Conservation (phyloP, 2,888 invertebrate species). For the Hybos culiciformis region DNA sequence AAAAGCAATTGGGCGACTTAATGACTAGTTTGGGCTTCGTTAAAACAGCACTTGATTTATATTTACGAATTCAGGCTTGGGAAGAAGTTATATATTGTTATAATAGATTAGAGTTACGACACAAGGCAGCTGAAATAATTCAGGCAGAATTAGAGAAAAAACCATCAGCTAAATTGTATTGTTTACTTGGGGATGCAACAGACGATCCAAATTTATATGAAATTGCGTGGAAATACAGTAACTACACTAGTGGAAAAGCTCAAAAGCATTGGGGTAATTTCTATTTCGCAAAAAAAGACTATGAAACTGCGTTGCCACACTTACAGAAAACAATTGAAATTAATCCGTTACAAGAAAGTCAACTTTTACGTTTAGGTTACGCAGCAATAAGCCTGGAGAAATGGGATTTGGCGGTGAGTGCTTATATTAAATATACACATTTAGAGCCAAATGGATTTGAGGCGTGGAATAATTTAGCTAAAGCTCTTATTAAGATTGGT, state of each 20-base stretch:
- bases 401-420: conserved; percentile 70
- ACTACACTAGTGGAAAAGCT: conserved; percentile 64
- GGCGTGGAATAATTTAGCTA: conserved; percentile 96
- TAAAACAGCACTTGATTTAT: conserved; percentile 72
- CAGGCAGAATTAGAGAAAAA: conserved; percentile 61
- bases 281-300: conserved; percentile 60
- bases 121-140: conserved; percentile 86
- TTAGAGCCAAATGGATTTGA: conserved; percentile 85
- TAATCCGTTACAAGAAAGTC: conserved; percentile 73
- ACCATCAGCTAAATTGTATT: conserved; percentile 75
- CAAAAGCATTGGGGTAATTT: conserved; percentile 80
- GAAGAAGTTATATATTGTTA: conserved; percentile 89
- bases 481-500: conserved; percentile 76
- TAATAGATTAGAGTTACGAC: conserved; percentile 63
- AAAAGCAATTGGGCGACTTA: conserved; percentile 63
- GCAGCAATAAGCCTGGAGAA: conserved; percentile 64
- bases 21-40: conserved; percentile 67
- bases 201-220: conserved; percentile 68
- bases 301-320: conserved; percentile 64
- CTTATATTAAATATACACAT: conserved; percentile 74
- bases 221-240: conserved; percentile 84
- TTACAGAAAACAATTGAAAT: conserved; percentile 70
- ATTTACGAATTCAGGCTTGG: conserved; percentile 66
- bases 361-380: conserved; percentile 78
- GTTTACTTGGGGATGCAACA: conserved; percentile 78